Evolutionary conservation across 2,888 invertebrate genomes (phyloP).

Genomic region (Steinernema carpocapsae): DNA sequence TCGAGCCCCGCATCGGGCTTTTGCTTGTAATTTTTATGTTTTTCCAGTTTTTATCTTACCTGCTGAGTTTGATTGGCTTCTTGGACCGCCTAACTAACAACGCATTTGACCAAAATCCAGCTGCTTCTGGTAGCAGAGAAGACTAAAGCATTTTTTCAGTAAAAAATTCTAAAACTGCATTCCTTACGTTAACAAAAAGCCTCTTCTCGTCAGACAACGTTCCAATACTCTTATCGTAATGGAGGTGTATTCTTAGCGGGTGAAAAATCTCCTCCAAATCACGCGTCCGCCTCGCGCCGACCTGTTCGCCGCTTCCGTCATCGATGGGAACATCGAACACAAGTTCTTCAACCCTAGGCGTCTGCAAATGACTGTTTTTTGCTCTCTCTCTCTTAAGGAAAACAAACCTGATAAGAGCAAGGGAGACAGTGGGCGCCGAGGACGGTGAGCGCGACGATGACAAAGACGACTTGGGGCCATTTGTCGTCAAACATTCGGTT

Average conservation of each 20-base stretch:
- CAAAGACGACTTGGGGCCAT: conserved; percentile 10
- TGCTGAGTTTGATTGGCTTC: conserved; percentile 26
- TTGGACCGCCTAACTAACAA: conserved; percentile 9
- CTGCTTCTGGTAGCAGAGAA: background rate
- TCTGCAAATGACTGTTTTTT: background rate
- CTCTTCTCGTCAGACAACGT: background rate
- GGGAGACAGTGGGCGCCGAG: conserved; percentile 10
- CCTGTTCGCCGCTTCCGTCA: background rate
- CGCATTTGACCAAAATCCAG: conserved; percentile 16
- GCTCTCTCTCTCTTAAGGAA: background rate
- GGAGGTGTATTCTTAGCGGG: background rate
- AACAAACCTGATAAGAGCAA: conserved; percentile 6
- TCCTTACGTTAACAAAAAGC: conserved; percentile 4
- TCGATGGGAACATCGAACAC: conserved; percentile 9
- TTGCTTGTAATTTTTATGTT: too few relatives aligned
- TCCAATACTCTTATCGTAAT: conserved; percentile 13
- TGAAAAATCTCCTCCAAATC: background rate
- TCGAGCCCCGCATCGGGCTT: conserved; percentile 68
- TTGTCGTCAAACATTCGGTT: conserved; percentile 8
- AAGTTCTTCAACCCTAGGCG: conserved; percentile 11
- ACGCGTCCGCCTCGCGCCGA: background rate
- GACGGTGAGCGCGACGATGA: conserved; percentile 4
- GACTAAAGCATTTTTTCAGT: background rate
- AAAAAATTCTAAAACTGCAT: background rate
- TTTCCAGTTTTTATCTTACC: background rate